Conservation (phyloP, 1,140 invertebrate genomes). For the Lerema accius region DNA sequence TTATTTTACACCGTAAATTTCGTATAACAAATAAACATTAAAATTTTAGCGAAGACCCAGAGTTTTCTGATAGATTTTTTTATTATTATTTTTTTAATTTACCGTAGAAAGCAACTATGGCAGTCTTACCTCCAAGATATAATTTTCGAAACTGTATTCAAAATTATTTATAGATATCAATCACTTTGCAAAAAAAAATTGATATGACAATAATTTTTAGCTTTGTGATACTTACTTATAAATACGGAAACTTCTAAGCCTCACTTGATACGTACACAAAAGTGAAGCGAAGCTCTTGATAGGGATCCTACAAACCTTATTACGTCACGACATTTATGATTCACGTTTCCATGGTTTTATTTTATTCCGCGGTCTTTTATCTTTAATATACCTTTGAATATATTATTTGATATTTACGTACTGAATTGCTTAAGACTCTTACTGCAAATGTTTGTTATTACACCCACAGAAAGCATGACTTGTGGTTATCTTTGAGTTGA, state of each 20-base stretch:
- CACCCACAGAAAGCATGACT: neutral
- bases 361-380: slow-evolving; percentile 42
- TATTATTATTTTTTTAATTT: too few relatives aligned
- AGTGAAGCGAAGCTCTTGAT: slow-evolving; percentile 12
- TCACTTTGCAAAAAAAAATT: too few relatives aligned
- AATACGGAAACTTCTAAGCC: neutral
- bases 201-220: too few relatives aligned
- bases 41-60: too few relatives aligned
- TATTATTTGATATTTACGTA: slow-evolving; percentile 52
- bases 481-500: neutral
- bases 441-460: slow-evolving; percentile 37
- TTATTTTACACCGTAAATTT: too few relatives aligned
- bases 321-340: slow-evolving; percentile 23
- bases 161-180: too few relatives aligned
- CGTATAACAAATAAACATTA: too few relatives aligned
- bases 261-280: slow-evolving; percentile 21
- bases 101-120: too few relatives aligned
- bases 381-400: slow-evolving; percentile 39
- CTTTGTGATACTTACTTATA: neutral
- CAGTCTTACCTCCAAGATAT: too few relatives aligned
- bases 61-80: too few relatives aligned
- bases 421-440: slow-evolving; percentile 48
- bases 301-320: slow-evolving; percentile 28
- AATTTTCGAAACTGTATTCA: too few relatives aligned
- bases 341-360: slow-evolving; percentile 34